Base-by-base conservation (phyloP, 1,140 invertebrate species). In the Oedothorax gibbosus region DNA sequence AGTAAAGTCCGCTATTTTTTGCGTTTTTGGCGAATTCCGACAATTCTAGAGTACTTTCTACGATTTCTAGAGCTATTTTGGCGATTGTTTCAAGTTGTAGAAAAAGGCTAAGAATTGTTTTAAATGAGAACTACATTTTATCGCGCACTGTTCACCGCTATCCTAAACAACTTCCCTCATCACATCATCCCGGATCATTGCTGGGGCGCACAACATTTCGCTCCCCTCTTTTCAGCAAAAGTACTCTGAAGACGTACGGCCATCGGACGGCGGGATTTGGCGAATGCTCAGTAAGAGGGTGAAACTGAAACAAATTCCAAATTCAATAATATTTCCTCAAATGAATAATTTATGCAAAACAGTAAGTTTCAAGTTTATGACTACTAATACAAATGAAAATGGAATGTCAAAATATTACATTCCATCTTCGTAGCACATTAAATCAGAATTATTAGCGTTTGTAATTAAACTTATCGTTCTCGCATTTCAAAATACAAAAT, bases 61-160 rank as follows among this genome's bases (percentile, higher is more conserved):
- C 62, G 51, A 53, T 75, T 75, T 71, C 50, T 15, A 21, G 20
- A 15, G 49, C 54, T 57, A 51, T 60, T 35, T 57, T 50, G 35
- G 35, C 54, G 20, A 60, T 20, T 54, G 53, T 53, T 54, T 21
- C 54, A 75, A 15, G 72, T 12, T 12, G n/a, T 71, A 71, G 54
- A 71, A 11, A 15, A 18, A 54, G 69, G 54, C 15, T 18, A 18
- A 71, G 20, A 71, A 18, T 51, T 21, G 50, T 21, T 66, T 60
- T 66, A 18, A 49, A 12, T 62, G 56, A 56, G 60, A 84, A 84
- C 81, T 84, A 84, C 81, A 84, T 84, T 66, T 76, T 73, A 82
- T 57, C 68, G 60, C 81, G 81, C 71, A 84, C 51, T 62, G 53
- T n/a, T 53, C 80, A 73, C 66, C 80, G 50, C 35, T 35, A 35